A percentile compares a stretch with the other conserved stretches of the same genome.
phyloP scores from a whole-genome alignment of 2,113 vertebrate genomes.

The Eurypyga helias region DNA sequence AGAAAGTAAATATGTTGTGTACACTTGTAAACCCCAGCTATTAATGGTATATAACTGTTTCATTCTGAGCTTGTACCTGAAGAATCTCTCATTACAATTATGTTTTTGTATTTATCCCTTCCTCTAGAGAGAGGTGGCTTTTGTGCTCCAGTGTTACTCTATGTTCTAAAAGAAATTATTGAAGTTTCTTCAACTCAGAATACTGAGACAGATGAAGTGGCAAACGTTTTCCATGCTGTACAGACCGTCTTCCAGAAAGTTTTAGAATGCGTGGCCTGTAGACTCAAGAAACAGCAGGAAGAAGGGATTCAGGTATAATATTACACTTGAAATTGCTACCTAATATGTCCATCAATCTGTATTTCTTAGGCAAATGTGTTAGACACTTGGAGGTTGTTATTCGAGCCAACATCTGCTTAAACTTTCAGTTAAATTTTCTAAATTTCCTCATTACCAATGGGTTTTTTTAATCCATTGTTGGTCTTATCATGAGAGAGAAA shows the following conservation, averaged over 20 bases:
- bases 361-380: neutral
- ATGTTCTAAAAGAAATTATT: conserved; percentile 83
- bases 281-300: conserved; percentile 80
- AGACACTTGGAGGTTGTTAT: neutral
- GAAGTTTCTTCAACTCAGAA: conserved; percentile 67
- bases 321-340: neutral
- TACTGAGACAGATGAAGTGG: conserved; percentile 54
- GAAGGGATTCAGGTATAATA: conserved; percentile 82
- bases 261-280: conserved; percentile 81
- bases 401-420: accelerated
- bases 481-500: neutral
- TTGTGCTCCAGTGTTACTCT: conserved; percentile 82
- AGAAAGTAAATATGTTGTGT: neutral
- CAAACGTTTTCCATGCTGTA: conserved; percentile 74
- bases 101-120: neutral
- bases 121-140: conserved; percentile 80
- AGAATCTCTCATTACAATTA: neutral
- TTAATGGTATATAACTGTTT: neutral
- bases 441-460: neutral
- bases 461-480: neutral
- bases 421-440: neutral
- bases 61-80: neutral
- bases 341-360: neutral
- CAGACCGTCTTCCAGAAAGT: conserved; percentile 89
- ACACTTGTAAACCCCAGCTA: neutral